Conservation (phyloP, 1,140 invertebrate genomes). For the Philaenus spumarius region DNA sequence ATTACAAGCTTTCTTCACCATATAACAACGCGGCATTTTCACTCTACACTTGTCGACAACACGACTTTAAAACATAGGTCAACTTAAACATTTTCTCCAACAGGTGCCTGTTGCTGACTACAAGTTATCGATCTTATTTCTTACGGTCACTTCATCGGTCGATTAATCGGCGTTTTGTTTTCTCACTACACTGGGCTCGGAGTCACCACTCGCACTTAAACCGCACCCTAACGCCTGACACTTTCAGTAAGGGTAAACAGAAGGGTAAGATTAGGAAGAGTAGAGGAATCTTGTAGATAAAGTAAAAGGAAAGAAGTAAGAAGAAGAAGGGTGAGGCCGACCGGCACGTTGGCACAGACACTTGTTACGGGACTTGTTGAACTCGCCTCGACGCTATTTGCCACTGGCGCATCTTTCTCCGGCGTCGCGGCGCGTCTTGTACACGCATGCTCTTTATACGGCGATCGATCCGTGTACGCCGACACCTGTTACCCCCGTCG, state of each 20-base stretch:
- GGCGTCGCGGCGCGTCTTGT: neutral
- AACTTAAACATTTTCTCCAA: neutral
- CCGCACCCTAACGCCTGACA: neutral
- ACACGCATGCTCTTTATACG: neutral
- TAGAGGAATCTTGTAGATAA: conserved; percentile 2
- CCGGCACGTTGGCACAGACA: conserved; percentile 17
- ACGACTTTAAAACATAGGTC: conserved; percentile 4
- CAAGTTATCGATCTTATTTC: neutral
- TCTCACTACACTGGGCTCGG: no score
- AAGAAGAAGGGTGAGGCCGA: conserved; percentile 20
- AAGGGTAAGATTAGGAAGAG: conserved; percentile 3
- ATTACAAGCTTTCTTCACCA: conserved; percentile 50
- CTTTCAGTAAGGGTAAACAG: conserved; percentile 3
- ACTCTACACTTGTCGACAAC: neutral
- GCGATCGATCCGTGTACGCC: conserved; percentile 26
- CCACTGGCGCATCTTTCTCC: conserved; percentile 12
- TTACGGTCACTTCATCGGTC: neutral
- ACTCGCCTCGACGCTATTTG: conserved; percentile 9
- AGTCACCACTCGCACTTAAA: no score
- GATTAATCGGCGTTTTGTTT: no score
- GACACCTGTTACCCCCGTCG: conserved; percentile 36
- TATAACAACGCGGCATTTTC: conserved; percentile 47
- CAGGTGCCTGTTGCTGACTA: conserved; percentile 15
- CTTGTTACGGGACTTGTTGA: conserved; percentile 8
- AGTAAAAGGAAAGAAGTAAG: conserved; percentile 13